Evolutionary conservation across 1,140 invertebrate species (phyloP).

Genomic region (Lithobius niger): DNA sequence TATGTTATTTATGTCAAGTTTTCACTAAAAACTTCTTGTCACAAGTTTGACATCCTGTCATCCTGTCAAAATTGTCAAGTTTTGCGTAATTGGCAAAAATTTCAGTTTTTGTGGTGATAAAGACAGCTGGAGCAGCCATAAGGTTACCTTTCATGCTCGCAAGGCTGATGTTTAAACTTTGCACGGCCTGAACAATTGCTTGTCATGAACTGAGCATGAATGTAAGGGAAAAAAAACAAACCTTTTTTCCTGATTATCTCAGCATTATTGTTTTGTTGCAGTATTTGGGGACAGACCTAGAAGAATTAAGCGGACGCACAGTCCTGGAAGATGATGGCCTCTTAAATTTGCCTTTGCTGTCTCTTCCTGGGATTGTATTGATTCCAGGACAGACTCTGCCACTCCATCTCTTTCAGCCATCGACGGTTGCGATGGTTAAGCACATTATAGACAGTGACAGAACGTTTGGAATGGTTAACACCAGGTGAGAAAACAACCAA

Average conservation of each 20-base stretch:
- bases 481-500: no score
- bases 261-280: conserved; percentile 22
- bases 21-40: no score
- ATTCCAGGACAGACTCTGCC: conserved; percentile 60
- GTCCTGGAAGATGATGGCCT: conserved; percentile 40
- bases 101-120: not conserved
- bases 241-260: not conserved
- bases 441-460: conserved; percentile 40
- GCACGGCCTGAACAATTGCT: not conserved
- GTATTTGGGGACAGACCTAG: conserved; percentile 48
- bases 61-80: not conserved
- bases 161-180: conserved; percentile 1
- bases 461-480: conserved; percentile 46
- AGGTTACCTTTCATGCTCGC: not conserved
- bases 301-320: conserved; percentile 45
- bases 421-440: conserved; percentile 40
- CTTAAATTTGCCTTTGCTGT: conserved; percentile 42
- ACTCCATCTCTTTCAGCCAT: conserved; percentile 43
- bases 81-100: not conserved
- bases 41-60: no score
- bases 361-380: conserved; percentile 43
- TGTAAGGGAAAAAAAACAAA: not conserved
- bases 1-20: no score
- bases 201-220: not conserved
- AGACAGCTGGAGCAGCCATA: not conserved